Base-by-base conservation (phyloP, 1,140 invertebrate species). In the Scaptomyza hsui region DNA sequence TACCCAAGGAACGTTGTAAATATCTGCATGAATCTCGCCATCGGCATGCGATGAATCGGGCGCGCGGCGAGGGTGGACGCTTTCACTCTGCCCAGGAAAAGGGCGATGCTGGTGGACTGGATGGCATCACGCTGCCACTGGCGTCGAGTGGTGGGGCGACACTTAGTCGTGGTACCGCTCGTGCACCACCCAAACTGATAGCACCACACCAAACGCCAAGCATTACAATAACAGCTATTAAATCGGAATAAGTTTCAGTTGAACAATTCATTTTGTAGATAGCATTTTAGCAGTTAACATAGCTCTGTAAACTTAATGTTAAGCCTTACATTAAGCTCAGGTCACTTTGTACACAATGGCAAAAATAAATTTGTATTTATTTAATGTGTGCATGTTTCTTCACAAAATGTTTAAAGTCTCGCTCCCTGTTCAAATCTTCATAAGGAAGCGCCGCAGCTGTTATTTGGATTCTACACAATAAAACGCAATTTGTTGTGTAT, bases 1-100 rank as follows among this genome's bases (percentile, higher is more conserved):
- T 99, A 91, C 97, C 98, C 18, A 99, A 99, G 92, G 97, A 98
- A 91, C 94, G 98, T 92, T 96, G 97, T 96, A 99, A 99, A 97
- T 99, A 99, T 91, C 93, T 99, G n/a, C 98, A 99, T 82, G 98
- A 99, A 93, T 99, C 98, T 7, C 93, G 99, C 60, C 99, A 99
- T 93, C 93, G 96, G 78, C 99, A 99, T 91, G 99, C 99, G 0
- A 98, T 99, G 97, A 99, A 99, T 91, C 94, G 99, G 89, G 96
- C 98, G 79, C 93, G 99, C 61, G 98, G 98, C 4, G 97, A 98
- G 93, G 99, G 98, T 48, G 99, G 99, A 1, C 93, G 98, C 60
- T 99, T 99, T 86, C 96, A 98, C 91, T 97, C 97, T 16, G 95
- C 95, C 1, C 88, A 83, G 18, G 78, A 77, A 64, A 89, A 89